These are phyloP conservation scores for Augochlorella aurata DNA, from an alignment of 2,888 invertebrate genomes.

Conservation along the genomic window DNA sequence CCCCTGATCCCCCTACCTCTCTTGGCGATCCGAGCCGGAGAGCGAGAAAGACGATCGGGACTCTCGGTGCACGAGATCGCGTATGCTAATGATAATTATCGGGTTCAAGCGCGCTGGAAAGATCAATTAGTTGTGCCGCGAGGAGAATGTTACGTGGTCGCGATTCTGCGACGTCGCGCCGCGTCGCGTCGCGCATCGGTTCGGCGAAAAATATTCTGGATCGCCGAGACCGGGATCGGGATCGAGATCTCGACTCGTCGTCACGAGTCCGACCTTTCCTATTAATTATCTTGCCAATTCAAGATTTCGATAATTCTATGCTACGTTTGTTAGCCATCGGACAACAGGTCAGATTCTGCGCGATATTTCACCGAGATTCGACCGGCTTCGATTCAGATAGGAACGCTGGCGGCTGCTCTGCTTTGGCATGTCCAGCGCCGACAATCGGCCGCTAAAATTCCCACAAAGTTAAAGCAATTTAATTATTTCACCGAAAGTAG, in stretches of 20 bases:
- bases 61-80: constrained; percentile 66
- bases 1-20: neutral
- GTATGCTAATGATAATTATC: constrained; percentile 79
- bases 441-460: no score
- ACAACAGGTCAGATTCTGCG: no score
- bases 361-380: no score
- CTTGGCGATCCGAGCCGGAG: neutral
- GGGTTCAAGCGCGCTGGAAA: constrained; percentile 79
- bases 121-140: constrained; percentile 76
- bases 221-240: neutral
- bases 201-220: constrained; percentile 16
- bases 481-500: no score
- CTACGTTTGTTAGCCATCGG: no score
- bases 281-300: neutral
- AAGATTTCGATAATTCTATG: no score
- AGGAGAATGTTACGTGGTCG: constrained; percentile 66
- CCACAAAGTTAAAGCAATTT: no score
- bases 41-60: constrained; percentile 56
- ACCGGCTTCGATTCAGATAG: no score
- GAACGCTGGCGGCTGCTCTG: no score
- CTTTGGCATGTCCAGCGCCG: no score
- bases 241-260: neutral
- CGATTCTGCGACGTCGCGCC: constrained; percentile 6
- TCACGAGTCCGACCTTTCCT: neutral
- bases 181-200: neutral